Evolutionary conservation across 2,888 invertebrate species (phyloP).

Genomic region (Polietes domitor): DNA sequence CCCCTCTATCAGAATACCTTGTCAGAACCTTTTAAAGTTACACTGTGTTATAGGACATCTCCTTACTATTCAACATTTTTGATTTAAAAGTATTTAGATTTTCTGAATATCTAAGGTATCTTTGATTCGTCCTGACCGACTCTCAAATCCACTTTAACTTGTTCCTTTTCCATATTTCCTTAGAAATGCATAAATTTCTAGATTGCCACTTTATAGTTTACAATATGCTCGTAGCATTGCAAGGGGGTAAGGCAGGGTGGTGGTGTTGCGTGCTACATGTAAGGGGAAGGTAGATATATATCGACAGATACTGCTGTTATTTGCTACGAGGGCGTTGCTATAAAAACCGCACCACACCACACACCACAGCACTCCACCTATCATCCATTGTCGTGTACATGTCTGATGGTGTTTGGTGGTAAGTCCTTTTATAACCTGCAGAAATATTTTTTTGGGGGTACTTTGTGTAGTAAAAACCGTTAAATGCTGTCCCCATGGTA

Average conservation of each 20-base stretch:
- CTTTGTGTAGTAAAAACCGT: constrained; percentile 47
- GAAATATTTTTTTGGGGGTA: constrained; percentile 46
- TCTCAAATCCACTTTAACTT: constrained; percentile 16
- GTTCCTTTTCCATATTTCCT: constrained; percentile 19
- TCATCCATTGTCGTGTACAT: background rate
- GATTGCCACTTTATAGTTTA: constrained; percentile 48
- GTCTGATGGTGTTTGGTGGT: constrained; percentile 21
- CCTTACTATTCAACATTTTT: too few relatives aligned
- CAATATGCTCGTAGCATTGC: background rate
- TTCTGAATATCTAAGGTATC: too few relatives aligned
- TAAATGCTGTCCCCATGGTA: constrained; percentile 62
- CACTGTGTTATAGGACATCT: too few relatives aligned
- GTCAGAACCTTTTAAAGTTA: too few relatives aligned
- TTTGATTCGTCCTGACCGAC: background rate
- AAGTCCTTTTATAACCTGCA: constrained; percentile 63
- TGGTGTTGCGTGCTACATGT: background rate
- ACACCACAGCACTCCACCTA: too few relatives aligned
- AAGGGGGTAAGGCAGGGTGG: background rate
- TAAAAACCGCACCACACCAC: constrained; percentile 42
- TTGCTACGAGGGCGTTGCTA: constrained; percentile 63
- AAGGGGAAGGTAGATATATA: constrained; percentile 20
- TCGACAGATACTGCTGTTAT: background rate
- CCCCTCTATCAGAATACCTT: too few relatives aligned
- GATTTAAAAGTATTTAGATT: too few relatives aligned
- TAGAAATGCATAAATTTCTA: constrained; percentile 62